Evolutionary conservation across 2,113 vertebrate genomes (phyloP), one percentile per base, ranked within the genome.

Genomic region (Suricata suricatta): DNA sequence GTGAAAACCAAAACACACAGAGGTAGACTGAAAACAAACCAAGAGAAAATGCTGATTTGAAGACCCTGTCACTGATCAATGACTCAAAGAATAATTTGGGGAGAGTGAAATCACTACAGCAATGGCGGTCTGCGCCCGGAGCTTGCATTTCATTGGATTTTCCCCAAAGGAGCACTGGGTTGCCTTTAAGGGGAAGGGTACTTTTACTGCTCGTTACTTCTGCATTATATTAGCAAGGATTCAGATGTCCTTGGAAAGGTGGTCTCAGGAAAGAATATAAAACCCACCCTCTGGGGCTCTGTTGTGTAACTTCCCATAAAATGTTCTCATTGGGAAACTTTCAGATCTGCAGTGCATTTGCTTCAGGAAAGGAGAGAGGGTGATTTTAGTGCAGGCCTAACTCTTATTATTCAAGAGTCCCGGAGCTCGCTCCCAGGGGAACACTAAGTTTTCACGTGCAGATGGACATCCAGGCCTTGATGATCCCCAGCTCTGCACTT

Each of bases 141-240:
- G 33, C 69, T 50, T 92, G 83, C 41, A 72, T 95, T 44, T 95
- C 14, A 29, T 17, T 29, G 27, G 19, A 29, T 68, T 92, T 92
- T 92, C 38, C 52, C n/a, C 27, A 96, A 50, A 38, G 17, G 57
- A 95, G 5, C n/a, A 17, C 71, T 71, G 79, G 47, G 57, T 86
- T 72, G 85, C 33, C 64, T 80, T 4, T 80, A 9, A 68, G n/a
- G 23, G 14, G 33, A 63, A 5, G 19, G 23, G 25, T 83, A 83
- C 71, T 92, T 90, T 90, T 57, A 90, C 77, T 68, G 85, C 38
- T 27, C 41, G 52, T 89, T 93, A 66, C 54, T 74, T 95, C 64
- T 80, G 16, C 57, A 50, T 66, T 85, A n/a, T 3, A 72, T 16
- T 35, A 41, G 16, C 41, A 91, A 52, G 13, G 50, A 82, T 68